Evolutionary conservation across 2,797 vertebrate species (phyloP).

Genomic region (Pangasius sanitwongsei): DNA sequence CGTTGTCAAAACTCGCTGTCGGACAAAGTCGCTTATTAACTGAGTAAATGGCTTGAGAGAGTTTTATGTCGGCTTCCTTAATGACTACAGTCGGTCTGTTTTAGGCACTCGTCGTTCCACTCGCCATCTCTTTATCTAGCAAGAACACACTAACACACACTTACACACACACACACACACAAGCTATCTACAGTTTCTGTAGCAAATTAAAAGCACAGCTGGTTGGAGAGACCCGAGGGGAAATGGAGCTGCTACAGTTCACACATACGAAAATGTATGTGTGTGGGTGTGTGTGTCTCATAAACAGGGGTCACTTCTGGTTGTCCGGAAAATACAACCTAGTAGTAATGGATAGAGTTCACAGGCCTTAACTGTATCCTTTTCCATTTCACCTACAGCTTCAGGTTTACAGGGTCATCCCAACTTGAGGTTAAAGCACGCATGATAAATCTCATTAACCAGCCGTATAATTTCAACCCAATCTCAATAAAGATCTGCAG

Average conservation of each 20-base stretch:
- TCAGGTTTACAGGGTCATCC: not conserved
- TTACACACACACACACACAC: slow-evolving; percentile 50
- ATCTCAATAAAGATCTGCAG: not conserved
- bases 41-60: slow-evolving; percentile 96
- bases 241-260: slow-evolving; percentile 55
- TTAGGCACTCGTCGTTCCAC: slow-evolving; percentile 68
- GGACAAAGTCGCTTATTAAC: slow-evolving; percentile 99
- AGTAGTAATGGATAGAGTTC: slow-evolving; percentile 49
- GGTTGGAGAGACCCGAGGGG: slow-evolving; percentile 48
- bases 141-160: slow-evolving; percentile 50
- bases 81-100: slow-evolving; percentile 93
- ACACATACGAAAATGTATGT: slow-evolving; percentile 41
- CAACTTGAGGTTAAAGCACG: not conserved
- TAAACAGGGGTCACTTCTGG: slow-evolving; percentile 59
- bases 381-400: slow-evolving; percentile 2
- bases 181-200: slow-evolving; percentile 64
- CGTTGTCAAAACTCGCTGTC: slow-evolving; percentile 99
- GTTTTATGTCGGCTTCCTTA: slow-evolving; percentile 98
- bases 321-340: slow-evolving; percentile 58
- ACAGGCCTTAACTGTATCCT: slow-evolving; percentile 10
- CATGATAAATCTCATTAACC: slow-evolving; percentile 30
- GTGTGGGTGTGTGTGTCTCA: slow-evolving; percentile 31
- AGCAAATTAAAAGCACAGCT: slow-evolving; percentile 69
- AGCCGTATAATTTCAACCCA: not conserved
- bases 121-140: slow-evolving; percentile 42